Base-by-base conservation (phyloP, 2,113 vertebrate species). In the Galbula dea region DNA sequence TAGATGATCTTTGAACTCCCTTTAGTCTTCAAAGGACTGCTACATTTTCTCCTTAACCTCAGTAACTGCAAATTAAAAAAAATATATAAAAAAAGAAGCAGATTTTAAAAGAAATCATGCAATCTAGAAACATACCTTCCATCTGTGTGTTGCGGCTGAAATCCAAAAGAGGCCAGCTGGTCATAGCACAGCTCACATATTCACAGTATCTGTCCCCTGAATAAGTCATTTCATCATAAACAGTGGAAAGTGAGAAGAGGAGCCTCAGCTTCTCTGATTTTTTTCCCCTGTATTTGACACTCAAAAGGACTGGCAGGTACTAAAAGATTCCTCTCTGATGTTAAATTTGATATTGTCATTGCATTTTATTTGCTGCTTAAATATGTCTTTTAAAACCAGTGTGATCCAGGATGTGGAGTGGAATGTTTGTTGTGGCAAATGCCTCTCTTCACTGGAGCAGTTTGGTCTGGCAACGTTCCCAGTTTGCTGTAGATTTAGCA, bases 341-440 rank as follows among this genome's bases (percentile, higher is more conserved):
- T 90, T 95, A 72, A 63, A 62, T 59, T 78, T 77, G 58, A 83
- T 93, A 89, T 55, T 13, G 49, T 76, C 49, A 74, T 94, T 92
- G 83, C 67, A 68, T 95, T 94, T 90, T 95, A 94, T 93, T 94
- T 95, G 89, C 94, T 95, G 63, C 75, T 91, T 49, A 87, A 92
- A 95, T 92, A 88, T 69, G 88, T 93, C 83, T 96, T 91, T 93
- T 84, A 74, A 80, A 94, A 94, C 85, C 88, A 80, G 82, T 86
- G 86, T 80, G 91, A 95, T 95, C 83, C 94, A 96, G 93, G 89
- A 96, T 94, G 89, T 90, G 93, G 93, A 96, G 87, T 95, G 94
- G 91, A 95, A 95, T 96, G 95, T 96, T 96, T 96, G 93, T 96
- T 96, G 85, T 83, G 96, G 95, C 89, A 88, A 96, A 93, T 67